These are phyloP conservation scores for Hycleus phaleratus DNA, from an alignment of 1,140 invertebrate species.

Conservation along the genomic window DNA sequence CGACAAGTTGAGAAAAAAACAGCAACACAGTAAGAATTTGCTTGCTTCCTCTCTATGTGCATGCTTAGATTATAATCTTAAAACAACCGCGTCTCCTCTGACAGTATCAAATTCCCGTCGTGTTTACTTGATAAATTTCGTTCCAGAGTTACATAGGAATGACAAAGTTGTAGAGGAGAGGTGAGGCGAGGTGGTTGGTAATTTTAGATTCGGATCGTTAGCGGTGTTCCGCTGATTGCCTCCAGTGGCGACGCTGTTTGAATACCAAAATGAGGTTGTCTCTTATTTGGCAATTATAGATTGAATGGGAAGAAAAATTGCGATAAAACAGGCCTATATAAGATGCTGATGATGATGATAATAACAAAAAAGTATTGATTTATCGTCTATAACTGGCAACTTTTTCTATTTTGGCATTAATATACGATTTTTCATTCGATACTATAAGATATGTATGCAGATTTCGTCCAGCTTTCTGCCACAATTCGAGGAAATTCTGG, in stretches of 20 bases:
- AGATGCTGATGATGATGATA: background rate
- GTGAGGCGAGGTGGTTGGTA: conserved; percentile 3
- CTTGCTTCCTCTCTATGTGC: too few species aligned
- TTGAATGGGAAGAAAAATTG: conserved; percentile 10
- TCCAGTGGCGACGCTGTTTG: conserved; percentile 10
- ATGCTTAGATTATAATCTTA: background rate
- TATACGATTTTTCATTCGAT: too few species aligned
- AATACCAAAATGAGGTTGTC: conserved; percentile 16
- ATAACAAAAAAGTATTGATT: conserved; percentile 6
- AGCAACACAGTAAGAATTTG: too few species aligned
- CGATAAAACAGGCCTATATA: background rate
- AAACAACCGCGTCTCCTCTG: background rate
- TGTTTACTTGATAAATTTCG: conserved; percentile 16
- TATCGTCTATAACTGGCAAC: conserved; percentile 1
- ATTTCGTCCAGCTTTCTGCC: too few species aligned
- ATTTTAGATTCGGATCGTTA: conserved; percentile 17
- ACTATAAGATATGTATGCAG: too few species aligned
- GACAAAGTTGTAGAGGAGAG: background rate
- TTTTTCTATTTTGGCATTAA: too few species aligned
- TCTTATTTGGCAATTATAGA: conserved; percentile 11
- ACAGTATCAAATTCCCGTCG: conserved; percentile 16
- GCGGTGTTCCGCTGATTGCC: conserved; percentile 14
- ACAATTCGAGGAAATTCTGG: too few species aligned
- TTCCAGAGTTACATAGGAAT: background rate
- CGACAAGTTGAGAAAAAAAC: too few species aligned